phyloP scores from a whole-genome alignment of 2,113 vertebrate species.

The Bagarius yarrelli region DNA sequence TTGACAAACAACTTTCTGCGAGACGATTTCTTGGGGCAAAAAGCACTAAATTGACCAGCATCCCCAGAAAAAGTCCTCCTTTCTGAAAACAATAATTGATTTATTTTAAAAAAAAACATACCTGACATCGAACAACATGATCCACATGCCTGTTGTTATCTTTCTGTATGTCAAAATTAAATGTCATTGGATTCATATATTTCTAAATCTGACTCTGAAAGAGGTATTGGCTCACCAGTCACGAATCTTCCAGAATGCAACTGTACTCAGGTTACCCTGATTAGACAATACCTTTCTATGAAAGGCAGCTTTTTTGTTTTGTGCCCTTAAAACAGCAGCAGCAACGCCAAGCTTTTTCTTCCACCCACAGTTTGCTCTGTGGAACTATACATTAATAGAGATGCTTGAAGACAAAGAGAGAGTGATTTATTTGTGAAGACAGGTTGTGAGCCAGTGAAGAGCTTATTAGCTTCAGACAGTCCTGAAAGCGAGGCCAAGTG shows the following conservation, averaged over 20 bases:
- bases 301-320: constrained; percentile 6
- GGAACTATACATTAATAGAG: constrained; percentile 55
- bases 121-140: too few species aligned
- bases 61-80: too few species aligned
- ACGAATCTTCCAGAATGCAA: not conserved
- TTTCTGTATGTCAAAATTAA: too few species aligned
- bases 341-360: constrained; percentile 35
- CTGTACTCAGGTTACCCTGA: not conserved
- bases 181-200: too few species aligned
- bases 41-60: too few species aligned
- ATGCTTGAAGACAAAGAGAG: constrained; percentile 35
- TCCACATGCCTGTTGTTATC: too few species aligned
- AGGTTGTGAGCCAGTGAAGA: constrained; percentile 66
- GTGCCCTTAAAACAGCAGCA: constrained; percentile 31
- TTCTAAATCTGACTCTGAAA: too few species aligned
- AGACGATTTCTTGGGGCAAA: too few species aligned
- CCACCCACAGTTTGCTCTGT: constrained; percentile 23
- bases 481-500: constrained; percentile 58
- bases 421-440: constrained; percentile 71
- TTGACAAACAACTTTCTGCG: too few species aligned
- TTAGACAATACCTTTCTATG: not conserved
- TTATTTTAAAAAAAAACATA: too few species aligned
- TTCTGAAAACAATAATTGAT: too few species aligned
- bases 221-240: too few species aligned
- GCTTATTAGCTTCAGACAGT: constrained; percentile 70